These are phyloP conservation scores for Lontra canadensis DNA, from an alignment of 2,113 vertebrate genomes.

Conservation along the genomic window DNA sequence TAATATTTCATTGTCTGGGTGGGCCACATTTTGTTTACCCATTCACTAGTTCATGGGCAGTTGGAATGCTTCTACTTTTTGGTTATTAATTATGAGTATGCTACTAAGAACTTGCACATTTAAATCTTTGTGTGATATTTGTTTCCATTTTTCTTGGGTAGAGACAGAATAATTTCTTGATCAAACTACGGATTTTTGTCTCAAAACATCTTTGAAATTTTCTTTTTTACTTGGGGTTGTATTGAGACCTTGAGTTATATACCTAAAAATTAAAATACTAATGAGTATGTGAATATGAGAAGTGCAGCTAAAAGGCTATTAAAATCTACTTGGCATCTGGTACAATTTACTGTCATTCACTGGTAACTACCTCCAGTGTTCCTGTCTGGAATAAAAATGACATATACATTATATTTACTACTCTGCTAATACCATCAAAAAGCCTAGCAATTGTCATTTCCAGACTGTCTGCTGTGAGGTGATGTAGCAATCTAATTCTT, in stretches of 20 bases:
- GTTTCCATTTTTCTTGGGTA: conserved; percentile 16
- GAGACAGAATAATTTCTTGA: conserved; percentile 24
- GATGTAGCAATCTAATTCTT: not conserved
- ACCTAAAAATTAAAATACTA: conserved; percentile 69
- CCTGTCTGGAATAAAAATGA: conserved; percentile 67
- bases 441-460: conserved; percentile 46
- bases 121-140: not conserved
- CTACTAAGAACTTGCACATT: not conserved
- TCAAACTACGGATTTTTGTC: not conserved
- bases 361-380: conserved; percentile 60
- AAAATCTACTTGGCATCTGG: conserved; percentile 69
- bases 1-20: not conserved
- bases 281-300: conserved; percentile 34
- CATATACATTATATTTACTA: conserved; percentile 70
- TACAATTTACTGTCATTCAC: conserved; percentile 65
- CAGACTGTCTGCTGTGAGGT: conserved; percentile 1
- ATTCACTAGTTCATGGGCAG: not conserved
- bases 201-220: conserved; percentile 3
- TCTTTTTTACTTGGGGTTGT: not conserved
- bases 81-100: not conserved
- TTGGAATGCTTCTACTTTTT: not conserved
- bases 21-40: not conserved
- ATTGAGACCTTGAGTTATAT: conserved; percentile 42
- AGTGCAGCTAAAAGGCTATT: conserved; percentile 52
- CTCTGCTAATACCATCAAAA: conserved; percentile 51